Percentiles rank a stretch among this genome's conserved stretches.
phyloP scores from a whole-genome alignment of 2,113 vertebrate species.

The Limanda limanda region DNA sequence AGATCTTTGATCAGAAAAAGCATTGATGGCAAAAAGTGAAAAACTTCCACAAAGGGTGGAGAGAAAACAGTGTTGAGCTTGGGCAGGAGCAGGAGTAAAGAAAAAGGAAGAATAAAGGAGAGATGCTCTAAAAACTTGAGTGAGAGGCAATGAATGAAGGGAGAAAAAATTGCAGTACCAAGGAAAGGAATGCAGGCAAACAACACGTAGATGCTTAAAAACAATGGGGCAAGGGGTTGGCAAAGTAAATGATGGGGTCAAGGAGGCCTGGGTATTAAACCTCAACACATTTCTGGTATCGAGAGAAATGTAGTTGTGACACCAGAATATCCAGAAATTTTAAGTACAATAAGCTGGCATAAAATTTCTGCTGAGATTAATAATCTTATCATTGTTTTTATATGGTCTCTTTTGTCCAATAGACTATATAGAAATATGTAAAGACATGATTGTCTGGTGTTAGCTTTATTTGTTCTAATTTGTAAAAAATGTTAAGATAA shows the following conservation, averaged over 20 bases:
- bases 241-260: neutral
- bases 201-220: neutral
- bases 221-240: conserved; percentile 17
- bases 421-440: too few species aligned
- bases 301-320: neutral
- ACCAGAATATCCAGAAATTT: neutral
- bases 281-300: neutral
- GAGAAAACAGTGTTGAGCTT: neutral
- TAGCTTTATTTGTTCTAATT: neutral
- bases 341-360: neutral
- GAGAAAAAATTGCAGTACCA: neutral
- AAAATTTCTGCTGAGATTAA: too few species aligned
- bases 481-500: neutral
- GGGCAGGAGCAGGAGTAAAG: conserved; percentile 15
- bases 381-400: too few species aligned
- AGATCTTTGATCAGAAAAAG: conserved; percentile 22
- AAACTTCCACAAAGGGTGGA: conserved; percentile 20
- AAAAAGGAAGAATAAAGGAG: conserved; percentile 5
- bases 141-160: conserved; percentile 4
- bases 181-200: conserved; percentile 4
- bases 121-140: conserved; percentile 16
- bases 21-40: conserved; percentile 1
- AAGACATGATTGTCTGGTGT: too few species aligned
- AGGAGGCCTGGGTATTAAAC: neutral
- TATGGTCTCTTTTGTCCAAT: too few species aligned